Percentiles rank a stretch among this genome's conserved stretches.
Conservation (phyloP, 2,797 vertebrate species). For the Stomatorhinus walkeri region DNA sequence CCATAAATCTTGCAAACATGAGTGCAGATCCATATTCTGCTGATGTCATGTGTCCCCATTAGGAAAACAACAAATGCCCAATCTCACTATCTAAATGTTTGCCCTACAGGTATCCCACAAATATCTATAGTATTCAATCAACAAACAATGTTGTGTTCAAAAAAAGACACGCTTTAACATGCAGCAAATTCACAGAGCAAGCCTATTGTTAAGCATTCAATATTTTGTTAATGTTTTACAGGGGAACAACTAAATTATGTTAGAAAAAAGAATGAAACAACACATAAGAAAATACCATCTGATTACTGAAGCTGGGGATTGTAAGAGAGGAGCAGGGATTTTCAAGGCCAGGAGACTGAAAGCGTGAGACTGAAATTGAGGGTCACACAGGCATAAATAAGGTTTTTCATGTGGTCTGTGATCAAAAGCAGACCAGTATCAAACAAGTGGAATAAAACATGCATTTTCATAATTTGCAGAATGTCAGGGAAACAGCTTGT, state of each 20-base stretch:
- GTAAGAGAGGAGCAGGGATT: background rate
- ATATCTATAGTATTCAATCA: background rate
- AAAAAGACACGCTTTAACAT: background rate
- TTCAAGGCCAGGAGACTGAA: background rate
- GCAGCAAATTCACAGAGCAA: background rate
- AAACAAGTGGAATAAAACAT: background rate
- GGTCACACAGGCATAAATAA: background rate
- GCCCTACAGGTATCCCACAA: background rate
- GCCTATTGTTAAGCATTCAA: background rate
- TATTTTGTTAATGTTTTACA: background rate
- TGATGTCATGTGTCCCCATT: background rate
- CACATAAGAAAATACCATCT: background rate
- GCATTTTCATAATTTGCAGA: background rate
- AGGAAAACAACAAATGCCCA: background rate
- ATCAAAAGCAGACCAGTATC: background rate
- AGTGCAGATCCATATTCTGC: background rate
- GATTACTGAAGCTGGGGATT: background rate
- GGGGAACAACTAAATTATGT: background rate
- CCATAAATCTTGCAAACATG: background rate
- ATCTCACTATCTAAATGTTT: background rate
- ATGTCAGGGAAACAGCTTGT: background rate
- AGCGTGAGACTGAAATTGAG: background rate
- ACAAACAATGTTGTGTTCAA: background rate
- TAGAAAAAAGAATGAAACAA: background rate
- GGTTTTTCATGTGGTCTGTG: background rate